phyloP scores from a whole-genome alignment of 2,888 invertebrate genomes.

The Eupsilia transversa region DNA sequence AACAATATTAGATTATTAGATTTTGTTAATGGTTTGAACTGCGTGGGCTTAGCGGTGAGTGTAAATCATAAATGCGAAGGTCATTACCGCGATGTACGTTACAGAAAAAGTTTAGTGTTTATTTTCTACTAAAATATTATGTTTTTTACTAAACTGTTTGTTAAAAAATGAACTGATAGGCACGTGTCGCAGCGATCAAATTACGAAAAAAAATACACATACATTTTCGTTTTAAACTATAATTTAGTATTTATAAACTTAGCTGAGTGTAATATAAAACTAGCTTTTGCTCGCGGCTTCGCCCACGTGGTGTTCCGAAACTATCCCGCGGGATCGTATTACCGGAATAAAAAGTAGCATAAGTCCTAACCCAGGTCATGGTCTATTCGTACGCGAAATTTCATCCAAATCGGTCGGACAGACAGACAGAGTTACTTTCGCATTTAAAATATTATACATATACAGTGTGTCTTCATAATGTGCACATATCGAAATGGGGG shows the following conservation, averaged over 20 bases:
- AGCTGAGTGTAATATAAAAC: not conserved
- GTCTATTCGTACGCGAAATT: not conserved
- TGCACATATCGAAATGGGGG: too few species aligned
- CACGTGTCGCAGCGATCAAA: not conserved
- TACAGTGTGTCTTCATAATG: too few species aligned
- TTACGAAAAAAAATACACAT: not conserved
- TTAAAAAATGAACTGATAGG: not conserved
- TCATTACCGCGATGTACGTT: too few species aligned
- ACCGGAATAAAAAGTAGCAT: not conserved
- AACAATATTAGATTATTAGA: not conserved
- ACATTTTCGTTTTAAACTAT: not conserved
- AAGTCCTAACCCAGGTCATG: not conserved
- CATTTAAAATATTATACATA: not conserved
- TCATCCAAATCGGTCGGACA: not conserved
- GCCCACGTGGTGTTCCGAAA: not conserved
- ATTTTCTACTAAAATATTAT: not conserved
- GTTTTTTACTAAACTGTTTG: not conserved
- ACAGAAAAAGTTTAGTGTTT: too few species aligned
- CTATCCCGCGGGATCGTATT: too few species aligned
- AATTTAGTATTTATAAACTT: not conserved
- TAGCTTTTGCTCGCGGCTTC: not conserved
- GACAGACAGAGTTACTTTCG: not conserved
- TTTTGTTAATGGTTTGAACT: not conserved
- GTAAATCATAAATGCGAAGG: too few species aligned
- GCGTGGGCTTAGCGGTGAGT: not conserved